Evolutionary conservation across 2,113 vertebrate genomes (phyloP).

Genomic region (Epinephelus lanceolatus): DNA sequence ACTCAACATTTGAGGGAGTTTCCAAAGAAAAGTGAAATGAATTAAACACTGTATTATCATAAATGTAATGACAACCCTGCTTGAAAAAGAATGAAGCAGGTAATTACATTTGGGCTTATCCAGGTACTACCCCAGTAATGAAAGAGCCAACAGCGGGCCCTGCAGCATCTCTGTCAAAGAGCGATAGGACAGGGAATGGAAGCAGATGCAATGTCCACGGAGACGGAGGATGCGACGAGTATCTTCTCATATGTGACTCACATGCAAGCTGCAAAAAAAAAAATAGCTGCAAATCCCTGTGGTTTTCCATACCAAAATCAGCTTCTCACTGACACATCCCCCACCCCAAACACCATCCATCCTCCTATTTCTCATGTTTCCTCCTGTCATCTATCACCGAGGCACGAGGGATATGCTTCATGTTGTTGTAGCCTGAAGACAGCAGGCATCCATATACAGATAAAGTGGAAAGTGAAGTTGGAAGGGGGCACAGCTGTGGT

Average conservation of each 20-base stretch:
- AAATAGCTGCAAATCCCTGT: slow-evolving; percentile 9
- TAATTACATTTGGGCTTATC: slow-evolving; percentile 50
- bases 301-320: slow-evolving; percentile 20
- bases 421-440: slow-evolving; percentile 39
- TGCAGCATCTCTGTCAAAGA: slow-evolving; percentile 3
- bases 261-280: neutral
- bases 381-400: slow-evolving; percentile 39
- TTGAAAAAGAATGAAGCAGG: slow-evolving; percentile 17
- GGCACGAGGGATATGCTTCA: slow-evolving; percentile 18
- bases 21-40: slow-evolving; percentile 19
- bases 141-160: slow-evolving; percentile 13
- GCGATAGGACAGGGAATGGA: slow-evolving; percentile 6
- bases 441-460: slow-evolving; percentile 28
- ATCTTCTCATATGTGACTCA: slow-evolving; percentile 7
- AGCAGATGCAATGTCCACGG: neutral
- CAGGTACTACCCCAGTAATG: slow-evolving; percentile 15
- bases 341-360: slow-evolving; percentile 29
- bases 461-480: neutral
- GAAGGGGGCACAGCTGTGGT: slow-evolving; percentile 38
- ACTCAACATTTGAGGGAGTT: neutral
- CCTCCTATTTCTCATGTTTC: slow-evolving; percentile 32
- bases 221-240: neutral
- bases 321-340: slow-evolving; percentile 12
- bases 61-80: slow-evolving; percentile 12
- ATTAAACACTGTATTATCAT: slow-evolving; percentile 32